Conservation (phyloP, 2,888 invertebrate genomes). For the Archaeoteleia sp. region DNA sequence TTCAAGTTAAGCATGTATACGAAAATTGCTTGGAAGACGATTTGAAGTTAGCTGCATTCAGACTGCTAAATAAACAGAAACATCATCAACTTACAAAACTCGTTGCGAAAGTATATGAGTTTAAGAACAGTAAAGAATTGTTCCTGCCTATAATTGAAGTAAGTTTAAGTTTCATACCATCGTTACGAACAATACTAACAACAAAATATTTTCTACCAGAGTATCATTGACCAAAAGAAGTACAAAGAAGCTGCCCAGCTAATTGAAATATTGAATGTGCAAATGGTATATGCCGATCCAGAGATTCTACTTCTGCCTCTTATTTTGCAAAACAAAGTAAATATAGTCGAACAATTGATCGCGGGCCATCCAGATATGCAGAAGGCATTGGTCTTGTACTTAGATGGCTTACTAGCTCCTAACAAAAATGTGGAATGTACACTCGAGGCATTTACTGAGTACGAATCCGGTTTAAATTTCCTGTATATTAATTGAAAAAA, state of each 20-base stretch:
- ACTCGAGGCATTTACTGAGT: slow-evolving; percentile 78
- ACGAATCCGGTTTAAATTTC: slow-evolving; percentile 60
- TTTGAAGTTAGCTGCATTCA: slow-evolving; percentile 84
- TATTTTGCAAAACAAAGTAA: slow-evolving; percentile 87
- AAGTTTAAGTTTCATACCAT: slow-evolving; percentile 18
- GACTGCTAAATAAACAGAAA: slow-evolving; percentile 82
- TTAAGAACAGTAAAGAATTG: slow-evolving; percentile 78
- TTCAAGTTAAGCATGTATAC: slow-evolving; percentile 69
- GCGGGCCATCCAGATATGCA: slow-evolving; percentile 81
- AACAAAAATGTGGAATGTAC: slow-evolving; percentile 77
- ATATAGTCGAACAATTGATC: slow-evolving; percentile 86
- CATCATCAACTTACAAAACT: slow-evolving; percentile 80
- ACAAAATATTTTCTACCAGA: slow-evolving; percentile 73
- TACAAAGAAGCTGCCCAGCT: slow-evolving; percentile 87
- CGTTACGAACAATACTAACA: too few species aligned
- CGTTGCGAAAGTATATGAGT: slow-evolving; percentile 80
- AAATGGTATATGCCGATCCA: slow-evolving; percentile 80
- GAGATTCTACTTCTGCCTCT: slow-evolving; percentile 86
- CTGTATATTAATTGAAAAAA: slow-evolving; percentile 10
- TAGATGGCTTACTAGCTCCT: slow-evolving; percentile 83
- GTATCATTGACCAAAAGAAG: slow-evolving; percentile 77
- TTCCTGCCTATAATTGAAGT: slow-evolving; percentile 75
- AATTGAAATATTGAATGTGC: slow-evolving; percentile 81
- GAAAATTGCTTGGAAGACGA: slow-evolving; percentile 76
- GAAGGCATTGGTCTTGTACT: slow-evolving; percentile 79